Percentiles rank a stretch among this genome's conserved stretches.
These are phyloP conservation scores for Zophobas morio DNA, from an alignment of 1,140 invertebrate species.

Conservation along the genomic window DNA sequence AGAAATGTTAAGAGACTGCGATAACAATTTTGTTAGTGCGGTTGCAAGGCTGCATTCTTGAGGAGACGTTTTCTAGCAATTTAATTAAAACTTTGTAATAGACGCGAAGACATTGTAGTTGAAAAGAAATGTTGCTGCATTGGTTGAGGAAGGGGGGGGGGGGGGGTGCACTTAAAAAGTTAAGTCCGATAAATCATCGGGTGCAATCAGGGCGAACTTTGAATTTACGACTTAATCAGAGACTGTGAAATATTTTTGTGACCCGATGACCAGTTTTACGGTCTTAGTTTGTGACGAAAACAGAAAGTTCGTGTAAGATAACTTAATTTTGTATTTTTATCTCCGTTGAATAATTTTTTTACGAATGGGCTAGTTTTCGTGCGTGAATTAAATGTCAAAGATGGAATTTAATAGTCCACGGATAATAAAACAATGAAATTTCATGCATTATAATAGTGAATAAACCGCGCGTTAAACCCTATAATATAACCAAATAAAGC, in stretches of 20 bases:
- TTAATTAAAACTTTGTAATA: conserved; percentile 11
- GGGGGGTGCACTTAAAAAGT: too few relatives aligned
- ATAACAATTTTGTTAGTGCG: not conserved
- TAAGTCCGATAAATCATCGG: too few relatives aligned
- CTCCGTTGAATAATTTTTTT: not conserved
- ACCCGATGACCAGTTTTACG: too few relatives aligned
- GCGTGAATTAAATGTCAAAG: not conserved
- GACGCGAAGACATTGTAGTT: not conserved
- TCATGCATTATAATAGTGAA: too few relatives aligned
- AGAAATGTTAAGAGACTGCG: not conserved
- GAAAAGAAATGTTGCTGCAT: not conserved
- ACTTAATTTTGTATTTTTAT: not conserved
- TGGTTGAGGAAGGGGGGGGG: too few relatives aligned
- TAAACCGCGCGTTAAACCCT: too few relatives aligned
- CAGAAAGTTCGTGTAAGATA: too few relatives aligned
- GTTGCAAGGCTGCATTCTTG: not conserved
- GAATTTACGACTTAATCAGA: too few relatives aligned
- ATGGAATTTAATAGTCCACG: not conserved
- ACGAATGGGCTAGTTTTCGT: too few relatives aligned
- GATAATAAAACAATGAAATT: not conserved
- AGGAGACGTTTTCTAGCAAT: not conserved
- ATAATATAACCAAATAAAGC: too few relatives aligned
- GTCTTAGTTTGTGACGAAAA: too few relatives aligned
- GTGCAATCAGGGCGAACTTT: not conserved
- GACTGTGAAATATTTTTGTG: too few relatives aligned